Evolutionary conservation across 2,888 invertebrate species (phyloP), one percentile per base, ranked within the genome.

Genomic region (Oscheius sp.): DNA sequence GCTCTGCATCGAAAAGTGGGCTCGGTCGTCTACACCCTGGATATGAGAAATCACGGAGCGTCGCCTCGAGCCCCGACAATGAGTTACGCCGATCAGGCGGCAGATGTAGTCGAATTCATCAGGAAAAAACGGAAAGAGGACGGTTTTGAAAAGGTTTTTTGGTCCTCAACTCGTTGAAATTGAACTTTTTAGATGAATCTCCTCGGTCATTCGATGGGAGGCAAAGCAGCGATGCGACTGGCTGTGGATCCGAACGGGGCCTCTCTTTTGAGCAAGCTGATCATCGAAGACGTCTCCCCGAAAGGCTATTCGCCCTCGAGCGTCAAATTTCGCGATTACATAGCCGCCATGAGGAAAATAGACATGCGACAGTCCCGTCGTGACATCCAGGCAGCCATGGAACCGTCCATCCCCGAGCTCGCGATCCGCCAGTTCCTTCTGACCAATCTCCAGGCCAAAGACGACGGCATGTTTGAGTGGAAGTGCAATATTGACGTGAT

Each of bases 21-120:
- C 21, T 92, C 93, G 80, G 78, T 77, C n/a, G 75, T 95, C 0
- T 92, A 94, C 78, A 92, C 94, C 5, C 92, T 96, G 48, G 98
- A 98, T 91, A 94, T 94, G 5, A 92, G 97, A 89, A 97, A 98
- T 90, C 98, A 98, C 90, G 98, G 97, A 0, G 95, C 95, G 79
- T 96, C 96, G 88, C 93, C 94, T 0, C 96, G 96, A 89, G 91
- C 93, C 0, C 83, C 73, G 0, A 92, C 93, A 0, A 94, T 95
- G 90, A 92, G 92, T 35, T 96, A 95, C 88, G 90, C 91, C 10
- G 92, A 93, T 55, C 92, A 96, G 92, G 93, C 93, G 0, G 91
- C 91, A 71, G 97, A 97, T 90, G 88, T 96, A 3, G 89, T 92
- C 10, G 90, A 92, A 57, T 86, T 86, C 68, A 77, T 87, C n/a